Evolutionary conservation across 2,797 vertebrate genomes (phyloP).

Genomic region (Trachops cirrhosus): DNA sequence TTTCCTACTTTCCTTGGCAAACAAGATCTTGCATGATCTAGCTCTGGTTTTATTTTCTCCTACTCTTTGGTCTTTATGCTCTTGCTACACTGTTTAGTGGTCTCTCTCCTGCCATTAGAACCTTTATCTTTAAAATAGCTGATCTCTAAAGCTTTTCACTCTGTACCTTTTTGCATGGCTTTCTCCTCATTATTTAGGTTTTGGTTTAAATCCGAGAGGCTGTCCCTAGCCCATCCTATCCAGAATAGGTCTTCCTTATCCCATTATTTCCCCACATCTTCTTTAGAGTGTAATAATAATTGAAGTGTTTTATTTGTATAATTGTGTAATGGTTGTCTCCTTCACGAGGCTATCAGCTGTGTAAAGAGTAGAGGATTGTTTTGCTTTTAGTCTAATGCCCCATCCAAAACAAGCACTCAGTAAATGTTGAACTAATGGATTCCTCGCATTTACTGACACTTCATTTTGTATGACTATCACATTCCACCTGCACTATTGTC

Average conservation of each 20-base stretch:
- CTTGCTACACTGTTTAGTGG: background rate
- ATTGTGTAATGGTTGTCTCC: background rate
- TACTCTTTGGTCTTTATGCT: background rate
- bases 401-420: background rate
- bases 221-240: background rate
- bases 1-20: background rate
- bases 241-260: background rate
- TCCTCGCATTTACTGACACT: background rate
- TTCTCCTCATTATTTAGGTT: background rate
- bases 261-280: background rate
- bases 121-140: background rate
- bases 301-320: background rate
- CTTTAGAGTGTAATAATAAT: background rate
- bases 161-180: background rate
- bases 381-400: background rate
- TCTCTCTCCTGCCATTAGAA: background rate
- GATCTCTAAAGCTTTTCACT: background rate
- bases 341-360: background rate
- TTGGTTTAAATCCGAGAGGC: background rate
- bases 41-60: background rate
- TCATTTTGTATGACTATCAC: background rate
- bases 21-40: background rate
- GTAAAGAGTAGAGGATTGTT: background rate
- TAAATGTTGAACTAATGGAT: background rate
- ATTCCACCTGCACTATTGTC: background rate